Conservation (phyloP, 2,113 vertebrate genomes). For the Marcusenius ussheri region DNA sequence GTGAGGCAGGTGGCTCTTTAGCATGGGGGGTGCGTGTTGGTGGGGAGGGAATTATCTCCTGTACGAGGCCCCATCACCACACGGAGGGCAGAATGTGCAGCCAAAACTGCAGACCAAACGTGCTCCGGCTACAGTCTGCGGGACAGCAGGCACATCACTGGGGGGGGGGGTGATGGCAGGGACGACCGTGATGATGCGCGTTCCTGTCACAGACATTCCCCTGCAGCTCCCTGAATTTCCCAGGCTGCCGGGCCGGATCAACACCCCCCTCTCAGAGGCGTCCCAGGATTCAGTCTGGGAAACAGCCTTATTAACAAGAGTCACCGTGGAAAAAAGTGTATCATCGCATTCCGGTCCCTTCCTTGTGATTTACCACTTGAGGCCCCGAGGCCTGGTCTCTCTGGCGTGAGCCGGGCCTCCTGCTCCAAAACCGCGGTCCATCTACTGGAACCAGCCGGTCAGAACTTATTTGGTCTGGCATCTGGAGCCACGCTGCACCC, state of each 20-base stretch:
- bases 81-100: conserved; percentile 58
- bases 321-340: background rate
- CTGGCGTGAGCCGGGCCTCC: background rate
- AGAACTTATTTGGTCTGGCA: conserved; percentile 17
- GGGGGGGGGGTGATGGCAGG: background rate
- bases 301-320: conserved; percentile 8
- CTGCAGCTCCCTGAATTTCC: conserved; percentile 40
- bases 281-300: conserved; percentile 30
- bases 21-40: conserved; percentile 23
- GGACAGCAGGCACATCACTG: background rate
- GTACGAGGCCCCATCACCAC: conserved; percentile 42
- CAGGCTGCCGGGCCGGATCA: conserved; percentile 41
- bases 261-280: conserved; percentile 38
- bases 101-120: conserved; percentile 64
- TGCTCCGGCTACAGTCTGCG: conserved; percentile 45
- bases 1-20: conserved; percentile 54
- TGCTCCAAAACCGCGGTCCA: background rate
- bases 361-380: conserved; percentile 23
- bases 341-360: too few relatives aligned
- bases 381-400: background rate
- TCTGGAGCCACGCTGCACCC: conserved; percentile 15
- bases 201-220: background rate
- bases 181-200: background rate
- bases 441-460: background rate
- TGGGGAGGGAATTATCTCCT: conserved; percentile 50